These are phyloP conservation scores for Drosophila arawakana DNA, from an alignment of 1,140 invertebrate genomes.

Conservation along the genomic window DNA sequence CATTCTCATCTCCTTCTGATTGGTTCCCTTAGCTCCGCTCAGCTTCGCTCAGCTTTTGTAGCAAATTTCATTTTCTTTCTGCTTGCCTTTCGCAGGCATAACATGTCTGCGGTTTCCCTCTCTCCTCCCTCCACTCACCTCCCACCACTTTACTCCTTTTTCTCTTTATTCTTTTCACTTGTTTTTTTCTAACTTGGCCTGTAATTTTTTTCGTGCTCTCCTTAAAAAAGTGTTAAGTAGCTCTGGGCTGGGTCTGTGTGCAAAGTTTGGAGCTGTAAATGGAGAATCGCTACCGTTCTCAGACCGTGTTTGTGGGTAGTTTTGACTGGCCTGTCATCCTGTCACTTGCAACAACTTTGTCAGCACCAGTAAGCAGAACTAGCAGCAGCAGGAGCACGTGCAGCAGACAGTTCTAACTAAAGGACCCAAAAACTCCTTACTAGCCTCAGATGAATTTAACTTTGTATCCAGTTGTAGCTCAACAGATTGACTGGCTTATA, in stretches of 20 bases:
- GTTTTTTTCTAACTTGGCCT: slow-evolving; percentile 12
- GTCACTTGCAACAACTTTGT: slow-evolving; percentile 73
- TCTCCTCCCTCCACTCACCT: background rate
- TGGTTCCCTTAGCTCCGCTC: slow-evolving; percentile 8
- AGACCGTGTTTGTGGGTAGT: slow-evolving; percentile 55
- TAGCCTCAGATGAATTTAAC: slow-evolving; percentile 10
- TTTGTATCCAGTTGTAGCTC: slow-evolving; percentile 8
- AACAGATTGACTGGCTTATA: slow-evolving; percentile 20
- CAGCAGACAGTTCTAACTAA: slow-evolving; percentile 1
- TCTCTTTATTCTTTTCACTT: slow-evolving; percentile 39
- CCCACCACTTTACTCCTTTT: slow-evolving; percentile 31
- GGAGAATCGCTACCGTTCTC: slow-evolving; percentile 26
- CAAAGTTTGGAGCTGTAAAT: background rate
- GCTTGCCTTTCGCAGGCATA: slow-evolving; percentile 35
- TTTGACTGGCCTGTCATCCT: slow-evolving; percentile 73
- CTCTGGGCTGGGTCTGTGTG: slow-evolving; percentile 28
- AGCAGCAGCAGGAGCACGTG: slow-evolving; percentile 25
- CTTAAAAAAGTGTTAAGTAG: slow-evolving; percentile 71
- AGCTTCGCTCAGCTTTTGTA: background rate
- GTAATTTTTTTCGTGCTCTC: slow-evolving; percentile 6
- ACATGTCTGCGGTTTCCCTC: slow-evolving; percentile 70
- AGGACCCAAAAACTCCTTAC: slow-evolving; percentile 7
- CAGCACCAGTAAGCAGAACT: slow-evolving; percentile 37
- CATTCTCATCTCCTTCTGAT: background rate
- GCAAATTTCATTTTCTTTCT: slow-evolving; percentile 49